These are phyloP conservation scores for Yponomeuta sedellus DNA, from an alignment of 2,888 invertebrate genomes.

Conservation along the genomic window DNA sequence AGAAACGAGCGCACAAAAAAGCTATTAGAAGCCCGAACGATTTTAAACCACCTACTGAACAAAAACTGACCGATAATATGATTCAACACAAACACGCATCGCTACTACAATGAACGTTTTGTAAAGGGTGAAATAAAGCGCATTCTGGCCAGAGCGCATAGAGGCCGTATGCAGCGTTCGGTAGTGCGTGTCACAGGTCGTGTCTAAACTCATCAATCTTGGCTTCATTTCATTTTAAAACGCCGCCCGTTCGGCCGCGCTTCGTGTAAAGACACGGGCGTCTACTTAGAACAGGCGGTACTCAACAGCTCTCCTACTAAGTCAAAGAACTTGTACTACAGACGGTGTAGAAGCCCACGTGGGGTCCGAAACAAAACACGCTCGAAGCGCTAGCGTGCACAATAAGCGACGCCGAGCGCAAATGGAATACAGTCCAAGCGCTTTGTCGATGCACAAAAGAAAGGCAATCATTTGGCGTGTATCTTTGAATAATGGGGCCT, in stretches of 20 bases:
- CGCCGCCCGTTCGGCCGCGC: slow-evolving; percentile 1
- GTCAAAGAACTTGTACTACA: not conserved
- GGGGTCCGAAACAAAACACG: slow-evolving; percentile 6
- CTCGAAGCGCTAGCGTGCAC: slow-evolving; percentile 64
- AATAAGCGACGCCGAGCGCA: slow-evolving; percentile 57
- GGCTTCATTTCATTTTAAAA: slow-evolving; percentile 61
- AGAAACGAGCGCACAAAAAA: slow-evolving; percentile 42
- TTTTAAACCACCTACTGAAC: slow-evolving; percentile 50
- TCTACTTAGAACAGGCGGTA: not conserved
- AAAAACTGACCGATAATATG: slow-evolving; percentile 44
- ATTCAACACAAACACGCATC: slow-evolving; percentile 40
- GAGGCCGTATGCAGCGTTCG: slow-evolving; percentile 43
- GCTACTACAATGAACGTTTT: slow-evolving; percentile 24
- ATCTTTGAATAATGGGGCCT: slow-evolving; percentile 71
- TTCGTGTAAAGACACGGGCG: not conserved
- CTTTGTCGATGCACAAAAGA: slow-evolving; percentile 73
- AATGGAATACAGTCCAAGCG: slow-evolving; percentile 62
- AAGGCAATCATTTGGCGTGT: slow-evolving; percentile 76
- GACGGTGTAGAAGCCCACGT: slow-evolving; percentile 4
- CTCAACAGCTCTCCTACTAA: not conserved
- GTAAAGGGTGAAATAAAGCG: slow-evolving; percentile 65
- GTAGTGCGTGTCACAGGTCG: slow-evolving; percentile 75
- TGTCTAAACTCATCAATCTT: slow-evolving; percentile 73
- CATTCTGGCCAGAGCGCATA: slow-evolving; percentile 44
- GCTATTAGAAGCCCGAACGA: slow-evolving; percentile 59